phyloP scores from a whole-genome alignment of 2,888 invertebrate genomes.

The Ethmia dodecea region DNA sequence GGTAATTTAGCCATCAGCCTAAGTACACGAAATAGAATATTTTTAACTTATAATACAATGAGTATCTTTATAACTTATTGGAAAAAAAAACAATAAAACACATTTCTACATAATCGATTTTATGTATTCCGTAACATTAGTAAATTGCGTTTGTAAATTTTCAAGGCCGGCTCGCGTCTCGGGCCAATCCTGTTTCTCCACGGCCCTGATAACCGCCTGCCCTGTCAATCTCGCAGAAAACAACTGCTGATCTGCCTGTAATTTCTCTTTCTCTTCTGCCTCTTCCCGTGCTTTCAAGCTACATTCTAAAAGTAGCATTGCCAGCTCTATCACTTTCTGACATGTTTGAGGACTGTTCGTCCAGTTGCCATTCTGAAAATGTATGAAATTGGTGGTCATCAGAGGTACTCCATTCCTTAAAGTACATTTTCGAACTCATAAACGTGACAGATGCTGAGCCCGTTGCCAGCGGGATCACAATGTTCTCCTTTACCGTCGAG shows the following conservation, averaged over 20 bases:
- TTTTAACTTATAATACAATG: background rate
- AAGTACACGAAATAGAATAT: too few species aligned
- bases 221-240: conserved; percentile 78
- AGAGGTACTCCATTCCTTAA: too few species aligned
- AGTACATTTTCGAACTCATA: too few species aligned
- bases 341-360: conserved; percentile 76
- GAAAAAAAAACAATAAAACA: conserved; percentile 17
- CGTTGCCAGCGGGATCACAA: too few species aligned
- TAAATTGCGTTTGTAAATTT: conserved; percentile 42
- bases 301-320: conserved; percentile 75
- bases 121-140: conserved; percentile 59
- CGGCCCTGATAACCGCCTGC: conserved; percentile 74
- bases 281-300: conserved; percentile 74
- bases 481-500: too few species aligned
- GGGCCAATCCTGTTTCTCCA: conserved; percentile 63
- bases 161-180: conserved; percentile 47
- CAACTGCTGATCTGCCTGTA: conserved; percentile 73
- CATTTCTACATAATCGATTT: conserved; percentile 51
- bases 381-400: conserved; percentile 2
- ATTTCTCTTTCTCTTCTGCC: conserved; percentile 61
- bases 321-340: conserved; percentile 79
- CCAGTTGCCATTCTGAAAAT: conserved; percentile 69
- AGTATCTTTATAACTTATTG: background rate
- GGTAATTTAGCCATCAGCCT: too few species aligned
- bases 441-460: too few species aligned